These are phyloP conservation scores for Hephaestus fuliginosus DNA, from an alignment of 2,797 vertebrate genomes.

Conservation along the genomic window DNA sequence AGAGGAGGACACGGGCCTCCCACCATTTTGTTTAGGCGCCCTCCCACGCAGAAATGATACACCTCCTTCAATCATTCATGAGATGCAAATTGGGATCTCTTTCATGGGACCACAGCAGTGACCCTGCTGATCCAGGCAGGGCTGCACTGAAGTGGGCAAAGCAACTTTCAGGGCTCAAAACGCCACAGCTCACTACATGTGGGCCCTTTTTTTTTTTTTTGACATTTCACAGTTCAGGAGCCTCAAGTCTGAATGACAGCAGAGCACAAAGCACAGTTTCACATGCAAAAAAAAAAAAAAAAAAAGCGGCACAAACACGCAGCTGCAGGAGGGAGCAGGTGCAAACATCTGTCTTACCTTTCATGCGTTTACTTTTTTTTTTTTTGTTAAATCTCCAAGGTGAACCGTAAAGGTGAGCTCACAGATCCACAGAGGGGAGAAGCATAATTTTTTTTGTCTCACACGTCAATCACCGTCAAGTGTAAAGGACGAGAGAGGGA, in stretches of 20 bases:
- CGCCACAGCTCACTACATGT: not conserved
- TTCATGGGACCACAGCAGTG: conserved; percentile 34
- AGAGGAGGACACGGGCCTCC: conserved; percentile 47
- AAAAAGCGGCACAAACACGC: not conserved
- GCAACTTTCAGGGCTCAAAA: conserved; percentile 54
- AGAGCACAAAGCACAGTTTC: not conserved
- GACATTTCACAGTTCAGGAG: conserved; percentile 6
- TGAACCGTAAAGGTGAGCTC: conserved; percentile 75
- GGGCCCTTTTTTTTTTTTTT: conserved; percentile 14
- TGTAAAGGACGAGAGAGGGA: not conserved
- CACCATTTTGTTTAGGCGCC: conserved; percentile 65
- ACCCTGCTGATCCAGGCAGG: conserved; percentile 1
- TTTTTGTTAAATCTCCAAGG: conserved; percentile 65
- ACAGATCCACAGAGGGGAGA: conserved; percentile 14
- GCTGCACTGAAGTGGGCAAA: conserved; percentile 14
- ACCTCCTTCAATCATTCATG: conserved; percentile 76
- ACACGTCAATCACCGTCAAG: conserved; percentile 26
- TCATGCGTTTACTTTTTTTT: conserved; percentile 5
- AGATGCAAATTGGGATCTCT: conserved; percentile 49
- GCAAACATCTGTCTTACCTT: conserved; percentile 66
- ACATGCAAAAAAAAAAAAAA: not conserved
- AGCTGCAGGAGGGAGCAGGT: not conserved
- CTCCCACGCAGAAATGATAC: conserved; percentile 63
- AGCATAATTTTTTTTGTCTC: conserved; percentile 19
- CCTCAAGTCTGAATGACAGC: conserved; percentile 36